Percentiles rank a stretch among this genome's conserved stretches.
Evolutionary conservation across 2,113 vertebrate species (phyloP).

Genomic region (Patagioenas fasciata): DNA sequence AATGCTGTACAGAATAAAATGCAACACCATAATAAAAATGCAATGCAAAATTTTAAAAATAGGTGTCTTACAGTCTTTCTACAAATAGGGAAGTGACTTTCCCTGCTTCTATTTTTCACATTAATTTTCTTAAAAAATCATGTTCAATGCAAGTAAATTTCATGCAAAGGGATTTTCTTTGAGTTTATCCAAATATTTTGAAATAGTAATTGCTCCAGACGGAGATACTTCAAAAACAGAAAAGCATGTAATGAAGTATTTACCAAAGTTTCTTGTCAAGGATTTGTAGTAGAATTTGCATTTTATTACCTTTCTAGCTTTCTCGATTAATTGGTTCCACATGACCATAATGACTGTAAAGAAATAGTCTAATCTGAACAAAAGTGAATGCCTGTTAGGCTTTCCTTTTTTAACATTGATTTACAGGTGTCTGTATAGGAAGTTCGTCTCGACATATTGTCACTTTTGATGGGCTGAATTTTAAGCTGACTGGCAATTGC

Average conservation of each 20-base stretch:
- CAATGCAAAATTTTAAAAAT: neutral
- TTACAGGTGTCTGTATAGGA: conserved; percentile 88
- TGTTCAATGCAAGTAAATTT: neutral
- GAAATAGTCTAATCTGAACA: neutral
- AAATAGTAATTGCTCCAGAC: neutral
- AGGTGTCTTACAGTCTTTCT: neutral
- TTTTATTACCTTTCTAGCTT: neutral
- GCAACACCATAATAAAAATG: neutral
- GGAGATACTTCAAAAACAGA: neutral
- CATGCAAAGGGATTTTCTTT: neutral
- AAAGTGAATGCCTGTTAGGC: neutral
- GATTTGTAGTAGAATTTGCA: neutral
- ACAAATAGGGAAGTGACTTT: neutral
- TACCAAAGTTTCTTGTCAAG: neutral
- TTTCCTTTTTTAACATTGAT: neutral
- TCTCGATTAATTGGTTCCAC: neutral
- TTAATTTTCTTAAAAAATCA: neutral
- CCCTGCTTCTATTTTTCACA: neutral
- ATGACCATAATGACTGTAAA: neutral
- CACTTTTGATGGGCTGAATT: conserved; percentile 87
- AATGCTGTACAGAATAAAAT: neutral
- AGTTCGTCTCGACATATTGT: conserved; percentile 91
- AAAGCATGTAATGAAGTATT: neutral
- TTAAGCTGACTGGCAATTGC: conserved; percentile 86
- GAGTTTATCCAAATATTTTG: neutral